Percentiles rank a stretch among this genome's conserved stretches.
phyloP scores from a whole-genome alignment of 2,113 vertebrate species.

The Gambusia holbrooki region DNA sequence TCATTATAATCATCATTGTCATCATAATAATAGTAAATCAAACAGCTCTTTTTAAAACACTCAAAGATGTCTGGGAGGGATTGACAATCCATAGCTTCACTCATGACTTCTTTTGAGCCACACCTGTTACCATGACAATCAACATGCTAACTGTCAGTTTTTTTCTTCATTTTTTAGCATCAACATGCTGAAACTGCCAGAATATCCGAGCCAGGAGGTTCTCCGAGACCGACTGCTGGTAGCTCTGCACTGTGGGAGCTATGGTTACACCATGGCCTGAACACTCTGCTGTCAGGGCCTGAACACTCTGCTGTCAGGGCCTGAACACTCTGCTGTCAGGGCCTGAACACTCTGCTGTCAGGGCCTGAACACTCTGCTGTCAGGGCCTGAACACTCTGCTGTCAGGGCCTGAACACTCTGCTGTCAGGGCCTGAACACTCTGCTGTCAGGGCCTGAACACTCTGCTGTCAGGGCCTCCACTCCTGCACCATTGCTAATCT shows the following conservation, averaged over 20 bases:
- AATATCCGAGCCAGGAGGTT: conserved; percentile 94
- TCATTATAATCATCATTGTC: too few relatives aligned
- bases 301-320: conserved; percentile 35
- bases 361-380: conserved; percentile 80
- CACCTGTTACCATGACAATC: background rate
- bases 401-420: conserved; percentile 79
- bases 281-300: conserved; percentile 78
- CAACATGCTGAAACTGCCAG: conserved; percentile 99
- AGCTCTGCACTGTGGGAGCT: conserved; percentile 96
- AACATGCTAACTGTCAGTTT: background rate
- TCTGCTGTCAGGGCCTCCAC: conserved; percentile 3
- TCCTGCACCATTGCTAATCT: background rate
- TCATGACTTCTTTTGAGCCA: background rate
- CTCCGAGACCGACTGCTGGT: conserved; percentile 95
- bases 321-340: background rate
- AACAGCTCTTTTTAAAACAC: too few relatives aligned
- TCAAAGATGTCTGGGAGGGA: background rate
- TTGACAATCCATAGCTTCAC: background rate
- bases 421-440: conserved; percentile 79
- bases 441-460: conserved; percentile 1
- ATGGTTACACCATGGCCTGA: conserved; percentile 98
- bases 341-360: conserved; percentile 20
- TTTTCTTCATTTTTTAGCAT: conserved; percentile 80
- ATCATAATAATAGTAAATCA: too few relatives aligned
- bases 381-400: background rate